Conservation (phyloP, 2,113 vertebrate species). For the Vanacampus margaritifer region DNA sequence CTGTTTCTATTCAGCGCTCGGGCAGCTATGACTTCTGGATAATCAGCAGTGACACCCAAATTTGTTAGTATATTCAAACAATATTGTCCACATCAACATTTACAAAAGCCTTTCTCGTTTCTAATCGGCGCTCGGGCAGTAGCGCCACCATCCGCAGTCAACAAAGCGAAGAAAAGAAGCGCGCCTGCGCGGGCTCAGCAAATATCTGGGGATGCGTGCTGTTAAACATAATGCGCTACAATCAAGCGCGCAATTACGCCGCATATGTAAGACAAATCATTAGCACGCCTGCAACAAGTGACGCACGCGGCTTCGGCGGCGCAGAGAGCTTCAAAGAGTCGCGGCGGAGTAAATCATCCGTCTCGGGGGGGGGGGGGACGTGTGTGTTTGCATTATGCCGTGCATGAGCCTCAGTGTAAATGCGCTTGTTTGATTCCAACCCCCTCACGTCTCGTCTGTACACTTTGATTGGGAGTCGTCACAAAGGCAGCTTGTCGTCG, state of each 20-base stretch:
- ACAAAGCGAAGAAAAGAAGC: background rate
- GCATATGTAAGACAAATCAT: slow-evolving; percentile 52
- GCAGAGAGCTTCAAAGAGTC: slow-evolving; percentile 50
- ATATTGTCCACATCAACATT: too few species aligned
- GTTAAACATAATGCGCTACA: slow-evolving; percentile 9
- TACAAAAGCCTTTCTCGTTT: too few species aligned
- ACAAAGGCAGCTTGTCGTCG: slow-evolving; percentile 67
- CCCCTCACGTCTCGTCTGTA: slow-evolving; percentile 50
- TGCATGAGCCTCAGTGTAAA: slow-evolving; percentile 27
- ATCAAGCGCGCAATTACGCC: slow-evolving; percentile 43
- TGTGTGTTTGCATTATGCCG: slow-evolving; percentile 37
- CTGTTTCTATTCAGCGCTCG: slow-evolving; percentile 44
- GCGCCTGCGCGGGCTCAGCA: background rate
- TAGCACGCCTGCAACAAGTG: slow-evolving; percentile 58
- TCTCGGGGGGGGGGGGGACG: slow-evolving; percentile 43
- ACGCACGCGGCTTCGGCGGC: slow-evolving; percentile 27
- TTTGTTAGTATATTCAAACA: too few species aligned
- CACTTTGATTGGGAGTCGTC: slow-evolving; percentile 67
- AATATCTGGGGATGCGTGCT: slow-evolving; percentile 13
- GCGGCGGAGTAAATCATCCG: slow-evolving; percentile 37
- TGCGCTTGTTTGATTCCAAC: slow-evolving; percentile 50
- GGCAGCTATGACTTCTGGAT: slow-evolving; percentile 10
- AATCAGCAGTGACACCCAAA: too few species aligned
- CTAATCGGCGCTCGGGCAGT: too few species aligned
- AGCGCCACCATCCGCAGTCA: slow-evolving; percentile 54